Base-by-base conservation (phyloP, 2,113 vertebrate species). In the Gallinago undulata region DNA sequence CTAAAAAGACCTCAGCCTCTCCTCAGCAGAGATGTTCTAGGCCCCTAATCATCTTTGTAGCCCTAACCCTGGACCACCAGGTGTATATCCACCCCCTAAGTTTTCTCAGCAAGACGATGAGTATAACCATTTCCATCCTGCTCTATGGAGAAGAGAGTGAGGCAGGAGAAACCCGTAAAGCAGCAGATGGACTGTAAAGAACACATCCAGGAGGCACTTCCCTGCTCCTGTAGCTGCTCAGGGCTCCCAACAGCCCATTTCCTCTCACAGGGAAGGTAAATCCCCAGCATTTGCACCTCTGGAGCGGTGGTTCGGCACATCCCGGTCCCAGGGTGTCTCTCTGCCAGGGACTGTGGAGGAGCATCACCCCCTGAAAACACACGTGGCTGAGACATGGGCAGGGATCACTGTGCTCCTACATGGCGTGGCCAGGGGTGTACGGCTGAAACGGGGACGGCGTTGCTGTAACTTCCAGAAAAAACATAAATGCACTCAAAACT, bases 391-490 rank as follows among this genome's bases (percentile, higher is more conserved):
- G 24, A 35, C 41, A 13, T 13, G 1, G 53, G 27, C 19, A 4
- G n/a, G 9, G 19, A 9, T 33, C 4, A 0, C 56, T 22, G 56
- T 1, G 6, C 39, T 62, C 55, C 87, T 2, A 7, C 19, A n/a
- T 7, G 4, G 0, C 21, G 4, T 2, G 3, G 11, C 11, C 28
- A 8, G 0, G 11, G 70, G 25, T 3, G 5, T 0, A 66, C 2
- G 0, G 28, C 31, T 39, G 24, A 67, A 63, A 63, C 21, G 4
- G 57, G 10, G 45, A n/a, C 47, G 30, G 21, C 15, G 19, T 7
- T 33, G 5, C 5, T 37, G 2, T 8, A 63, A n/a, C 23, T 23
- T 63, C 16, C 19, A 37, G 47, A 5, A 28, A 62, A 72, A 47
- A 30, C 6, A 9, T 8, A 78, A 51, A 47, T 6, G 6, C 22